Percentiles rank a stretch among this genome's conserved stretches.
Evolutionary conservation across 37 sponge, comb jelly and placozoan species (phyloP).

Genomic region (Dysidea cf. avara): DNA sequence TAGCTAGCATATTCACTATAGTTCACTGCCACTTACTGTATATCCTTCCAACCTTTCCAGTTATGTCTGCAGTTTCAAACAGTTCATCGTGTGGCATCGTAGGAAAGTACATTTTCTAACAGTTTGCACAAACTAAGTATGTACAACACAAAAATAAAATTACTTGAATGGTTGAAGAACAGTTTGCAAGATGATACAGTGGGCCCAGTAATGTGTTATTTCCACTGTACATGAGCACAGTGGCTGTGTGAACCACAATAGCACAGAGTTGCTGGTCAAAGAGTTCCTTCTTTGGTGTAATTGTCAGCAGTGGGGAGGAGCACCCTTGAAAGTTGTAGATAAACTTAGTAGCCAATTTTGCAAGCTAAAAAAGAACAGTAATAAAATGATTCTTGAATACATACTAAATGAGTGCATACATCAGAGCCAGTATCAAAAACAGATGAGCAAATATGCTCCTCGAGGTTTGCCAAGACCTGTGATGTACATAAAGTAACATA

Average conservation of each 20-base stretch:
- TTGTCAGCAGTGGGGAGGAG: constrained; percentile 17
- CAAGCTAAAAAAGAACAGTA: constrained; percentile 12
- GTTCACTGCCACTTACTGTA: too few species aligned
- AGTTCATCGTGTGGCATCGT: constrained; percentile 53
- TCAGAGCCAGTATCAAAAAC: too few species aligned
- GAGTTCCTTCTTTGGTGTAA: constrained; percentile 16
- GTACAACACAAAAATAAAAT: too few species aligned
- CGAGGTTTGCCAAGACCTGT: too few species aligned
- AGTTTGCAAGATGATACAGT: too few species aligned
- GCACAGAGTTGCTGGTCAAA: constrained; percentile 18
- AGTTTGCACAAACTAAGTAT: too few species aligned
- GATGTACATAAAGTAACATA: too few species aligned
- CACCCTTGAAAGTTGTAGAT: constrained; percentile 51
- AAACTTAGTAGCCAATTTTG: constrained; percentile 10
- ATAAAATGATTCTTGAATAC: too few species aligned
- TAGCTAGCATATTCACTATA: background rate
- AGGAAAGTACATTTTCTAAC: constrained; percentile 56
- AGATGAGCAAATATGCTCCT: too few species aligned
- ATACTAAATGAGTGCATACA: too few species aligned
- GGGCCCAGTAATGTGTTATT: background rate
- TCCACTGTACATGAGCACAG: constrained; percentile 4
- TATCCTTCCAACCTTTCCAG: constrained; percentile 1
- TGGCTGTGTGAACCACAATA: constrained; percentile 1
- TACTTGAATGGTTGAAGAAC: too few species aligned
- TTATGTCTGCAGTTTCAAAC: background rate